These are phyloP conservation scores for Pelochelys cantorii DNA, from an alignment of 2,797 vertebrate species.

Conservation along the genomic window DNA sequence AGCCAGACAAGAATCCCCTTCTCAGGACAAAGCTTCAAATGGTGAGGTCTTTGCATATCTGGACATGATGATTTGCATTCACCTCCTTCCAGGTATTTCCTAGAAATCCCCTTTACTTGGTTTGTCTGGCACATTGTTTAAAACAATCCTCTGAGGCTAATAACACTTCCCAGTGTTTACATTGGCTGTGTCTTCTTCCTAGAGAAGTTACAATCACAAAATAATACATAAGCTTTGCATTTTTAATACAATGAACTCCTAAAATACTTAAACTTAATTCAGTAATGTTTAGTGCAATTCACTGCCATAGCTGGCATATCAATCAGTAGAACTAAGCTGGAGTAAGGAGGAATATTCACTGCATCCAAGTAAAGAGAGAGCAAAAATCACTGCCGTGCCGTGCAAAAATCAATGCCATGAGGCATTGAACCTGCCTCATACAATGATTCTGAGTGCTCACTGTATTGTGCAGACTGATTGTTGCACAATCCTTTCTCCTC, in stretches of 20 bases:
- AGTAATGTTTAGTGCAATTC: neutral
- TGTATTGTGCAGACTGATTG: neutral
- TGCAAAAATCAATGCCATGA: neutral
- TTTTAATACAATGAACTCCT: neutral
- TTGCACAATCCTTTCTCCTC: fast-evolving
- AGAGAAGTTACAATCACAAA: neutral
- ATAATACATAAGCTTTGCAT: neutral
- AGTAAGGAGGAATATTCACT: fast-evolving
- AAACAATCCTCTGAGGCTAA: neutral
- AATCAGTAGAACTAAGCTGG: neutral
- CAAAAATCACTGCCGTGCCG: neutral
- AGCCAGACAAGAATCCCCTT: neutral
- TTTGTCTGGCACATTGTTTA: neutral
- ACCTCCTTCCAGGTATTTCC: too few species aligned
- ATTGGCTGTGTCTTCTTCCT: neutral
- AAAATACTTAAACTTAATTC: neutral
- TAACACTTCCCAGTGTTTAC: neutral
- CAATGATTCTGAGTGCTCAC: fast-evolving
- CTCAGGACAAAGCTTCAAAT: too few species aligned
- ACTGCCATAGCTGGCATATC: neutral
- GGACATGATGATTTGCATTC: too few species aligned
- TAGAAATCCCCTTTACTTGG: too few species aligned
- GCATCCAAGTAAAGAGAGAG: fast-evolving
- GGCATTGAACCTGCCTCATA: neutral
- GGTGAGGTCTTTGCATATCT: too few species aligned